Base-by-base conservation (phyloP, 1,140 invertebrate species). In the Bombus pyrosoma region DNA sequence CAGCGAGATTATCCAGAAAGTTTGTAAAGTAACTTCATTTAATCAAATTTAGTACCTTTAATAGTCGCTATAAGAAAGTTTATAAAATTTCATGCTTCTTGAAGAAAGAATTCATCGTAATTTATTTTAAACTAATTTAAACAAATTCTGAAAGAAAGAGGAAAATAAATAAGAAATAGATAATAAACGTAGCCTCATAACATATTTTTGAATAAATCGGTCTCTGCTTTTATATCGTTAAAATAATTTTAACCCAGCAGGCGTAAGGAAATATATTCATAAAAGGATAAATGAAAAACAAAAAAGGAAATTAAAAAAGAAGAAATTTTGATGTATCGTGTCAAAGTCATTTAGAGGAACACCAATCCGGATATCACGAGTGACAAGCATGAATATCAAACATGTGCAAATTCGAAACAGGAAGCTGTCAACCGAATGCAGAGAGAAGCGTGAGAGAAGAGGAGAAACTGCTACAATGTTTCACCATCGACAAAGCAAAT, bases 381-480 rank as follows among this genome's bases (percentile, higher is more conserved):
- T 69, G 81, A 68, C 74, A 68, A 68, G 74, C 74, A 68, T 41
- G 74, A 77, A 83, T 77, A 83, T 83, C 81, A 83, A 83, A 69
- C 81, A 32, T 41, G 81, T 77, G 81, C 41, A 83, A 83, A 83
- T 83, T 77, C 59, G 78, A 41, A 41, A 57, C 64, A 74, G 81
- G 57, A 64, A 74, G 25, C 81, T 82, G 81, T 82, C 81, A 74
- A 34, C 69, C n/a, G 47, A 41, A 41, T 28, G 64, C 37, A 43
- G n/a, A 47, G 71, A 64, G 71, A 28, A 75, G 43, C 71, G 57
- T 12, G 71, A 66, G 68, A 66, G 32, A 74, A 13, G 57, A 71
- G 34, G 12, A 62, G 68, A 43, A 57, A 39, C 3, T 13, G 22
- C 57, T 37, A 75, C 57, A 73, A 64, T 47, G 64, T 82, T 74